Evolutionary conservation across 2,888 invertebrate genomes (phyloP).

Genomic region (Troilus luridus): DNA sequence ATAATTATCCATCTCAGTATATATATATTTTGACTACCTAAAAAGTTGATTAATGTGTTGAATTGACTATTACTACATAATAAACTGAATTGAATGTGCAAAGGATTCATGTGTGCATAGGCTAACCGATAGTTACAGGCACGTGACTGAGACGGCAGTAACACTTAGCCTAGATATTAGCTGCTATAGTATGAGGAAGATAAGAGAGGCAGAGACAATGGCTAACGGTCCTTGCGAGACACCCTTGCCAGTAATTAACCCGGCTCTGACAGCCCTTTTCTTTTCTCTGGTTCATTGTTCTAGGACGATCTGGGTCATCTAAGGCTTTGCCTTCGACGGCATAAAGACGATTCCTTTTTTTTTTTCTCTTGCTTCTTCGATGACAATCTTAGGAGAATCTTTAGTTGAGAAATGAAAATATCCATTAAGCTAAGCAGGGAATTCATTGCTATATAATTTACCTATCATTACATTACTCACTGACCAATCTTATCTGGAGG

Average conservation of each 20-base stretch:
- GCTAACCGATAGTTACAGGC: not conserved
- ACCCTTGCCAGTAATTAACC: conserved; percentile 45
- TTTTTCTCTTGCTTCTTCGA: not conserved
- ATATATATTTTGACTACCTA: too few species aligned
- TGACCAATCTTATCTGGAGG: not conserved
- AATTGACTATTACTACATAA: not conserved
- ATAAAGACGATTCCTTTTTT: conserved; percentile 1
- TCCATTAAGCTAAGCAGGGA: not conserved
- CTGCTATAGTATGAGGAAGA: conserved; percentile 37
- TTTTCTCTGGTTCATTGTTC: conserved; percentile 49
- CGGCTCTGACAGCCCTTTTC: conserved; percentile 38
- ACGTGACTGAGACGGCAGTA: conserved; percentile 40
- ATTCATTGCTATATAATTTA: not conserved
- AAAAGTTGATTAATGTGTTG: too few species aligned
- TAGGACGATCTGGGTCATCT: conserved; percentile 3
- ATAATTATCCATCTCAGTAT: too few species aligned
- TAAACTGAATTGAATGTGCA: not conserved
- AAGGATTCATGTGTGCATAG: not conserved
- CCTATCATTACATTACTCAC: too few species aligned
- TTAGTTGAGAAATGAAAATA: not conserved
- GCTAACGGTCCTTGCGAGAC: conserved; percentile 38
- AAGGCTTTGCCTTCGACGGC: not conserved
- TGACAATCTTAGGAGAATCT: not conserved
- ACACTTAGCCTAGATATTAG: conserved; percentile 46
- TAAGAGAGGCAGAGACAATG: conserved; percentile 42